Conservation (phyloP, 2,113 vertebrate genomes). For the Xyrauchen texanus region DNA sequence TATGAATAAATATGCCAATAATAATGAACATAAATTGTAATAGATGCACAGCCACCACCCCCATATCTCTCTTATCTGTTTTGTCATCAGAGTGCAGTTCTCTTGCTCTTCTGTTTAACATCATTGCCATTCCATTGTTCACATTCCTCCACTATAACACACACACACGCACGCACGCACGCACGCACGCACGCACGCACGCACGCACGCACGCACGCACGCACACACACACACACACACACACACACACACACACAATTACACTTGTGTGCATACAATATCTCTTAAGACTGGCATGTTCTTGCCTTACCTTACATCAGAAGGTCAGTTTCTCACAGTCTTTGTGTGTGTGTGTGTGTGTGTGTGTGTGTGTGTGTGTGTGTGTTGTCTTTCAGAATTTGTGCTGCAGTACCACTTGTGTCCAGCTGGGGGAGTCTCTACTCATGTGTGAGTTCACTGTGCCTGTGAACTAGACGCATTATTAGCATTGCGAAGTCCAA, state of each 20-base stretch:
- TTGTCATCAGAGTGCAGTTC: constrained; percentile 75
- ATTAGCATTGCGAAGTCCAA: background rate
- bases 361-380: background rate
- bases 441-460: constrained; percentile 60
- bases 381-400: background rate
- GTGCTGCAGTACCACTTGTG: constrained; percentile 57
- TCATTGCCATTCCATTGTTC: constrained; percentile 67
- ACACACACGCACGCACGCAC: constrained; percentile 36
- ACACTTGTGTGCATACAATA: background rate
- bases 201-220: constrained; percentile 9
- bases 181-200: background rate
- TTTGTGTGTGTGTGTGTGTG: too few species aligned
- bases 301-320: constrained; percentile 6
- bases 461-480: background rate
- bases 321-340: background rate
- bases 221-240: constrained; percentile 11
- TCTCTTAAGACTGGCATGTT: background rate
- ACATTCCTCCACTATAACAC: constrained; percentile 72
- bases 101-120: constrained; percentile 72
- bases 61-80: constrained; percentile 75
- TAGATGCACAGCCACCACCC: constrained; percentile 2
- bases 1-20: background rate
- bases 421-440: constrained; percentile 76
- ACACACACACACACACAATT: constrained; percentile 16
- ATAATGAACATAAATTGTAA: background rate